These are phyloP conservation scores for Nomada lathburiana DNA, from an alignment of 2,888 invertebrate species.

Conservation along the genomic window DNA sequence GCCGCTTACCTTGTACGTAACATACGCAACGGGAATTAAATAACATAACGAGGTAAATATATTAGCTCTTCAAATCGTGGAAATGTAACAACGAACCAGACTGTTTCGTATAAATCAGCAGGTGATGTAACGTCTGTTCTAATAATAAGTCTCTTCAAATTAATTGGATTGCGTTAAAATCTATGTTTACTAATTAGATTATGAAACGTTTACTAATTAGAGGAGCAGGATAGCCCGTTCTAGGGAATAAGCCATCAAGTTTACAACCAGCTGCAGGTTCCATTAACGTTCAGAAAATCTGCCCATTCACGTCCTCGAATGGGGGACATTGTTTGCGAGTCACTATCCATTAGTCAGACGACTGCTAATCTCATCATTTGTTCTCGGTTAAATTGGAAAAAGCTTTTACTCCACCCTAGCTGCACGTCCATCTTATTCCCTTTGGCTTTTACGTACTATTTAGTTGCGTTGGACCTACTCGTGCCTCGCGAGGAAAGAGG, in stretches of 20 bases:
- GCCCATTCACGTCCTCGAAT: neutral
- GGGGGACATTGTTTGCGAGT: neutral
- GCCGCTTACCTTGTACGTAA: neutral
- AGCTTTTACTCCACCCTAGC: constrained; percentile 12
- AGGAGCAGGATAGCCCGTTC: neutral
- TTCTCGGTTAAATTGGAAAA: constrained; percentile 31
- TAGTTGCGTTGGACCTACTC: neutral
- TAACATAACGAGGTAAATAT: neutral
- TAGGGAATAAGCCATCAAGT: neutral
- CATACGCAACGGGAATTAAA: neutral
- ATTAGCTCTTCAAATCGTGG: neutral
- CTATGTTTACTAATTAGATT: too few species aligned
- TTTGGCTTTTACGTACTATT: neutral
- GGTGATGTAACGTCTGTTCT: neutral
- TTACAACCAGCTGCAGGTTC: neutral
- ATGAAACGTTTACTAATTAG: neutral
- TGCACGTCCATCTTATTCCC: neutral
- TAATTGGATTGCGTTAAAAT: too few species aligned
- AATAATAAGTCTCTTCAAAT: too few species aligned
- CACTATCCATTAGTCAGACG: neutral
- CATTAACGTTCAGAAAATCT: neutral
- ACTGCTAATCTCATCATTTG: constrained; percentile 8
- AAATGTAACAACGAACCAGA: neutral
- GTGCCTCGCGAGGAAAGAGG: neutral
- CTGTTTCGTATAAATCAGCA: neutral